Conservation (phyloP, 2,797 vertebrate genomes). For the Emydoidea blandingii region DNA sequence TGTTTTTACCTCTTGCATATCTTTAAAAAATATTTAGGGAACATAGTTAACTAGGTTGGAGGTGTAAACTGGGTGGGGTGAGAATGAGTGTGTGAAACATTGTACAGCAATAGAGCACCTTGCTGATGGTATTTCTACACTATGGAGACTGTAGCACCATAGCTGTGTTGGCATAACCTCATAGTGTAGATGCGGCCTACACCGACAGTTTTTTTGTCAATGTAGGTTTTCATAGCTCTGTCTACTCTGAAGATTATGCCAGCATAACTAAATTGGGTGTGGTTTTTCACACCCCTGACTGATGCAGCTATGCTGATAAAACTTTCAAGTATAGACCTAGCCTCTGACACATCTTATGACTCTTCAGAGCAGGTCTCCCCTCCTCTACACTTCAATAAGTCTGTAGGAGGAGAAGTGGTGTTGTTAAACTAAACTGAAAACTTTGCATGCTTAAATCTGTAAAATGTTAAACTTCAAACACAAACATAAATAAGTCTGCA, state of each 20-base stretch:
- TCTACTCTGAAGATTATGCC: not conserved
- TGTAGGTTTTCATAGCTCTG: not conserved
- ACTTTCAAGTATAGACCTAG: not conserved
- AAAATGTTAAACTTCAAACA: not conserved
- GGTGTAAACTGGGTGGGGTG: not conserved
- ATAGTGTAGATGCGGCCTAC: not conserved
- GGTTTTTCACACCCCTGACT: not conserved
- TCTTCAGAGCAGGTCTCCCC: too few relatives aligned
- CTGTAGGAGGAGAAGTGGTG: not conserved
- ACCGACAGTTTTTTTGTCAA: not conserved
- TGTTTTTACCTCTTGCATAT: not conserved
- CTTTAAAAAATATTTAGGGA: not conserved
- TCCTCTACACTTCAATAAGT: not conserved
- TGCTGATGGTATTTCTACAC: not conserved
- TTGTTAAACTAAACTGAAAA: not conserved
- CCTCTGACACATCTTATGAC: not conserved
- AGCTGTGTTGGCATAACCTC: not conserved
- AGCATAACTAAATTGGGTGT: not conserved
- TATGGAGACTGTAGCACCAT: not conserved
- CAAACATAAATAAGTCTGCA: not conserved
- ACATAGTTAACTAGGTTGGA: not conserved
- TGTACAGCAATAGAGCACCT: not conserved
- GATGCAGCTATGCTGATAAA: not conserved
- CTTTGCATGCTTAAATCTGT: too few relatives aligned
- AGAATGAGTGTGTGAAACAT: not conserved